Base-by-base conservation (phyloP, 2,797 vertebrate genomes). In the Enteromius treurensis region DNA sequence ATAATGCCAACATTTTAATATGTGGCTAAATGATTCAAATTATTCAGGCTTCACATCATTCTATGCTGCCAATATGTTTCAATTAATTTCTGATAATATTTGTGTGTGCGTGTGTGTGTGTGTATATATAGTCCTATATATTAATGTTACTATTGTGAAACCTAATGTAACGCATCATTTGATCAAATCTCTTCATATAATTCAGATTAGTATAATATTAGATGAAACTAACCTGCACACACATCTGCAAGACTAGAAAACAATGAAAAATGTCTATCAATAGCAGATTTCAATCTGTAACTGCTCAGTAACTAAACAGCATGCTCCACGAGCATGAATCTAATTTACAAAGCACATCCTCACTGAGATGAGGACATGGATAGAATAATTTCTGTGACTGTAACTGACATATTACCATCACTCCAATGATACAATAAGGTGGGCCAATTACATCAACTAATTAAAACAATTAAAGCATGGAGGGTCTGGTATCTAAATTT, bases 381-480 rank as follows among this genome's bases (percentile, higher is more conserved):
- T 75, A 85, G 76, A 85, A 67, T 80, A 21, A 67, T 87, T 91
- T 89, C 84, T 67, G 85, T 87, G 89, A 90, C 91, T 91, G 88
- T 84, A 86, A 88, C 79, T 87, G 84, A 68, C 81, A 87, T 81
- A 84, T 89, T 85, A 89, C 77, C 79, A 87, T 91, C 89, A 86
- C 87, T 91, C 84, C 67, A 77, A 73, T 77, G 65, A 85, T 88
- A 86, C 88, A 88, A 87, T 90, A 89, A 88, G 87, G 86, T 92
- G 84, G 79, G 89, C 90, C 90, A 91, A 91, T 94, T 92, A 92
- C 90, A 91, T 89, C 87, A 86, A 91, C 90, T 93, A 90, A 94
- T 94, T 91, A 92, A 92, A 93, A 93, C 90, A 92, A 92, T 94
- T 92, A 94, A 89, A 88, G 89, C 86, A 88, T 81, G 74, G 88